These are phyloP conservation scores for Cephus rjabovi DNA, from an alignment of 2,888 invertebrate genomes.

Conservation along the genomic window DNA sequence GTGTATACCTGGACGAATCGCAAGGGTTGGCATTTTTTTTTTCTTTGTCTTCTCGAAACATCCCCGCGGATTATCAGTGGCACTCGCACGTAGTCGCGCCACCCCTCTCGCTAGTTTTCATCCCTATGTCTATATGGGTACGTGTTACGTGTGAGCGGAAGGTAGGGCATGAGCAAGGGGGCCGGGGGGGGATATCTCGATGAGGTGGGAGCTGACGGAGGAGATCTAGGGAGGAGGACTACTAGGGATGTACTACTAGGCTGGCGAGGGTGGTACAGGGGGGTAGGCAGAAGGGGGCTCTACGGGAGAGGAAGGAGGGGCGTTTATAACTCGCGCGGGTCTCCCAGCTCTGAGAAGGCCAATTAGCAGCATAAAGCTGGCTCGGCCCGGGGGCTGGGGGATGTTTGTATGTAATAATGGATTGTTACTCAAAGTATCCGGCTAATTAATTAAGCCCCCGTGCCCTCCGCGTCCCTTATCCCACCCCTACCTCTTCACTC, in stretches of 20 bases:
- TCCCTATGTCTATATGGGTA: conserved; percentile 10
- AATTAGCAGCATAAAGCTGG: conserved; percentile 66
- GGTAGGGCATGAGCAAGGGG: background rate
- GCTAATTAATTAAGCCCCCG: conserved; percentile 66
- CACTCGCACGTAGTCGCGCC: conserved; percentile 43
- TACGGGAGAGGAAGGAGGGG: conserved; percentile 42
- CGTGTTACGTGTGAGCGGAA: conserved; percentile 7
- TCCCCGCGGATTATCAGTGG: conserved; percentile 53
- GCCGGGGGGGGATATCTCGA: background rate
- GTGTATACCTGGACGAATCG: background rate
- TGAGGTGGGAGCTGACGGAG: conserved; percentile 5
- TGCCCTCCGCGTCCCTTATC: conserved; percentile 42
- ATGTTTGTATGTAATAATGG: conserved; percentile 67
- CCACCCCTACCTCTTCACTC: conserved; percentile 30
- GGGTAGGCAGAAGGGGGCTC: conserved; percentile 16
- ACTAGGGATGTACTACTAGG: conserved; percentile 20
- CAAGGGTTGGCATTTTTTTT: conserved; percentile 45
- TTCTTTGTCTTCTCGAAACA: conserved; percentile 39
- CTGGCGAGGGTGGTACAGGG: conserved; percentile 26
- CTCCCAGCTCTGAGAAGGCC: conserved; percentile 62
- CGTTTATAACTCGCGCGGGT: conserved; percentile 64
- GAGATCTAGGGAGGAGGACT: conserved; percentile 15
- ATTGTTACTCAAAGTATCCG: conserved; percentile 67
- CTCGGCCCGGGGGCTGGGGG: conserved; percentile 54
- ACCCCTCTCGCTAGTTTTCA: conserved; percentile 23